Conservation (phyloP, 2,797 vertebrate genomes). For the Hyperoplus lanceolatus region DNA sequence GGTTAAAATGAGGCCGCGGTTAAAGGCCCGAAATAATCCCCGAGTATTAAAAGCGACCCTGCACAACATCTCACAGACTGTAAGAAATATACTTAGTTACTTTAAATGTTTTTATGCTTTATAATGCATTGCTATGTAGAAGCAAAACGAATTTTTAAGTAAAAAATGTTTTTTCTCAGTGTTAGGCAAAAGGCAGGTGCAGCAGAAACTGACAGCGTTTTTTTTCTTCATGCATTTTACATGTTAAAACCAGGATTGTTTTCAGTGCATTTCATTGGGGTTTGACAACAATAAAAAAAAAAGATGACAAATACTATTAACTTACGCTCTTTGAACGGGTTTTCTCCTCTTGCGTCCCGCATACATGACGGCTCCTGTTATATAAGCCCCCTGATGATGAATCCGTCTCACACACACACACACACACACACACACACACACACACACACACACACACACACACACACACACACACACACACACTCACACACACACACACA, state of each 20-base stretch:
- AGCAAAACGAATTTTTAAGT: neutral
- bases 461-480: slow-evolving; percentile 25
- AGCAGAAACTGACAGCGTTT: too few species aligned
- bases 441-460: slow-evolving; percentile 30
- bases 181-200: too few species aligned
- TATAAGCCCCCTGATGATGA: slow-evolving; percentile 37
- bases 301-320: slow-evolving; percentile 4
- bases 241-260: neutral
- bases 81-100: too few species aligned
- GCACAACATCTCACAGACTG: neutral
- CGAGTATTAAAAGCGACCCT: slow-evolving; percentile 27
- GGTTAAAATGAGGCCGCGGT: slow-evolving; percentile 47
- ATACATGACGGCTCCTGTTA: slow-evolving; percentile 75
- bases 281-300: neutral
- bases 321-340: slow-evolving; percentile 85
- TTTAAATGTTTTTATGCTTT: too few species aligned
- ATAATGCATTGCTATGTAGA: accelerated
- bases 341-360: slow-evolving; percentile 86
- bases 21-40: slow-evolving; percentile 66
- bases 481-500: slow-evolving; percentile 26
- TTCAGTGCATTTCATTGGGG: neutral
- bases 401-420: slow-evolving; percentile 35
- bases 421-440: slow-evolving; percentile 30
- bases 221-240: neutral
- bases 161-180: neutral